Percentiles rank a stretch among this genome's conserved stretches.
phyloP scores from a whole-genome alignment of 2,888 invertebrate genomes.

The Amblyjoppa fuscipennis region DNA sequence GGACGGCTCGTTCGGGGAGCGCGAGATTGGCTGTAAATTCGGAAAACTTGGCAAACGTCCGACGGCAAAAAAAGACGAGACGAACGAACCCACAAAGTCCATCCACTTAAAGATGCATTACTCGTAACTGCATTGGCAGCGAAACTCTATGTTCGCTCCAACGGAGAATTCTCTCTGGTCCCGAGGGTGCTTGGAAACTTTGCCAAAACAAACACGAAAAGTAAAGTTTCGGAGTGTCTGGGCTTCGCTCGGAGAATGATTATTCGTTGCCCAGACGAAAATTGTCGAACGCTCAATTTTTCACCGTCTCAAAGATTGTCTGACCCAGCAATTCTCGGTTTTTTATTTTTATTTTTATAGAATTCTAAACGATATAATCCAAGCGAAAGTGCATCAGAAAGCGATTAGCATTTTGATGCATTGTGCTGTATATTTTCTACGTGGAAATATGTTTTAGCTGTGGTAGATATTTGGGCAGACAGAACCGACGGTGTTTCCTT shows the following conservation, averaged over 20 bases:
- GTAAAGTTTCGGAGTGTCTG: not conserved
- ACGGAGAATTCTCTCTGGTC: not conserved
- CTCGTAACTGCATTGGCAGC: slow-evolving; percentile 53
- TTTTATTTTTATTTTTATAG: too few relatives aligned
- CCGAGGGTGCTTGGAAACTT: slow-evolving; percentile 2
- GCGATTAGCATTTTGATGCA: not conserved
- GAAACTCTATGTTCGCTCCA: slow-evolving; percentile 16
- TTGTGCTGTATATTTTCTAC: not conserved
- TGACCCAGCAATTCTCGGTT: not conserved
- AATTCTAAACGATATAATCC: not conserved
- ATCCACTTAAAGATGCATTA: slow-evolving; percentile 50
- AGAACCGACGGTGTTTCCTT: not conserved
- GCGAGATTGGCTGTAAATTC: slow-evolving; percentile 47
- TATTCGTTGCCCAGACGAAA: not conserved
- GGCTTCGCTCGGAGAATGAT: not conserved
- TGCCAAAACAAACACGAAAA: slow-evolving; percentile 38
- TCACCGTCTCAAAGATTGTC: not conserved
- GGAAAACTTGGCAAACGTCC: slow-evolving; percentile 58
- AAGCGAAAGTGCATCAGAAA: too few relatives aligned
- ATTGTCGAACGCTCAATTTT: not conserved
- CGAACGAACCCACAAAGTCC: slow-evolving; percentile 45
- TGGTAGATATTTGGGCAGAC: not conserved
- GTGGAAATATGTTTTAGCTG: not conserved
- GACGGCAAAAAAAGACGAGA: not conserved
- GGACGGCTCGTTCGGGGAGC: slow-evolving; percentile 28